These are phyloP conservation scores for Drosophila pachea DNA, from an alignment of 1,140 invertebrate genomes.

Conservation along the genomic window DNA sequence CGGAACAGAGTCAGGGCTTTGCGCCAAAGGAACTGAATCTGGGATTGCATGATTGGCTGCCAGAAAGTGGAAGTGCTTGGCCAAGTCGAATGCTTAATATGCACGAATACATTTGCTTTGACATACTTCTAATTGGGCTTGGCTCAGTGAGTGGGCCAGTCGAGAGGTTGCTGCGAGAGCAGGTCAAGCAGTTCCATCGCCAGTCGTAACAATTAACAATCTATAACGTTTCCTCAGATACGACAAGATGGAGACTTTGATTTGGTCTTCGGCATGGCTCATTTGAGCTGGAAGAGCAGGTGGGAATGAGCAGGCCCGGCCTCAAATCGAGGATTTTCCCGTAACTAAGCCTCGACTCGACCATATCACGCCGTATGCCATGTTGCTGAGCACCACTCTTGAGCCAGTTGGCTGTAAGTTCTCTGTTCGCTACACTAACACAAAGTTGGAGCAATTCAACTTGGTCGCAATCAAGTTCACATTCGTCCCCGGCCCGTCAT, in stretches of 20 bases:
- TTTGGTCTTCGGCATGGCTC: no score
- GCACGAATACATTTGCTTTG: constrained; percentile 67
- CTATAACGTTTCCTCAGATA: no score
- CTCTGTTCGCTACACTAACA: constrained; percentile 1
- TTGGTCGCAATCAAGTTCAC: constrained; percentile 33
- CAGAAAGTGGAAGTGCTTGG: constrained; percentile 62
- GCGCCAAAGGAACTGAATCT: constrained; percentile 30
- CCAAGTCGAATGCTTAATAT: constrained; percentile 48
- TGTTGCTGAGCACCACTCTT: no score
- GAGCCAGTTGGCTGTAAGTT: constrained; percentile 1
- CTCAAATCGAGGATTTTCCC: no score
- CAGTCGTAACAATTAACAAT: no score
- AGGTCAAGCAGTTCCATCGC: neutral
- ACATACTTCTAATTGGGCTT: constrained; percentile 68
- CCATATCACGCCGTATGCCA: no score
- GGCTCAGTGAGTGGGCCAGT: neutral
- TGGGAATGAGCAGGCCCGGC: no score
- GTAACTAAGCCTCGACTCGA: no score
- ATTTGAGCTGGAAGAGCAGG: no score
- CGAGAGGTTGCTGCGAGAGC: neutral
- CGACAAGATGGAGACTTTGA: no score
- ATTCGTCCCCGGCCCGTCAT: constrained; percentile 9
- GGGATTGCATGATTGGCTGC: constrained; percentile 56
- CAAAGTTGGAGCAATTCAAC: constrained; percentile 21
- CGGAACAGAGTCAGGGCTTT: neutral